Percentiles rank a stretch among this genome's conserved stretches.
These are phyloP conservation scores for Enteromius argenteus DNA, from an alignment of 2,797 vertebrate genomes.

Conservation along the genomic window DNA sequence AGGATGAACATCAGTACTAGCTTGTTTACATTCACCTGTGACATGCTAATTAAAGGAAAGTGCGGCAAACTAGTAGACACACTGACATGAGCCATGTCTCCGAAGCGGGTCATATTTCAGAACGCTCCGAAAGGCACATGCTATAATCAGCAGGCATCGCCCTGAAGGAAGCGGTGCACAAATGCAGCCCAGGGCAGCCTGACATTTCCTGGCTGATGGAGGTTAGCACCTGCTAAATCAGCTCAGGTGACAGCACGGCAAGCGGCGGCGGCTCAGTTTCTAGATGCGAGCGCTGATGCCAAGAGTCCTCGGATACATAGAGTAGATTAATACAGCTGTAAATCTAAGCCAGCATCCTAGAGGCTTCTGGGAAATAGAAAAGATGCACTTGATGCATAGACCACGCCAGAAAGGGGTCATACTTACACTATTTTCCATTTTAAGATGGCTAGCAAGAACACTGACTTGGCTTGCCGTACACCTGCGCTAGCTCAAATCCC, in stretches of 20 bases:
- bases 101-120: constrained; percentile 25
- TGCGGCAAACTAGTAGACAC: constrained; percentile 12
- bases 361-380: constrained; percentile 48
- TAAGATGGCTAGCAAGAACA: neutral
- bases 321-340: constrained; percentile 49
- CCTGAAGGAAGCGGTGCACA: constrained; percentile 25
- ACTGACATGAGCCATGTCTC: neutral
- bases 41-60: constrained; percentile 51
- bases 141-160: constrained; percentile 44
- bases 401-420: constrained; percentile 5
- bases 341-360: constrained; percentile 29
- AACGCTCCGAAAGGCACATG: constrained; percentile 2
- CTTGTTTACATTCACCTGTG: constrained; percentile 42
- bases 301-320: constrained; percentile 35
- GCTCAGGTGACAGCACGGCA: constrained; percentile 39
- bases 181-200: constrained; percentile 21
- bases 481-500: constrained; percentile 10
- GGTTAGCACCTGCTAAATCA: constrained; percentile 50
- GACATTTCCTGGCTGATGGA: constrained; percentile 53
- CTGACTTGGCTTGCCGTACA: constrained; percentile 3
- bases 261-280: constrained; percentile 12
- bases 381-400: constrained; percentile 47
- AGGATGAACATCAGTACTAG: constrained; percentile 60
- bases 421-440: constrained; percentile 9
- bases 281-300: constrained; percentile 32